Evolutionary conservation across 2,113 vertebrate genomes (phyloP).

Genomic region (Petrocephalus zakoni): DNA sequence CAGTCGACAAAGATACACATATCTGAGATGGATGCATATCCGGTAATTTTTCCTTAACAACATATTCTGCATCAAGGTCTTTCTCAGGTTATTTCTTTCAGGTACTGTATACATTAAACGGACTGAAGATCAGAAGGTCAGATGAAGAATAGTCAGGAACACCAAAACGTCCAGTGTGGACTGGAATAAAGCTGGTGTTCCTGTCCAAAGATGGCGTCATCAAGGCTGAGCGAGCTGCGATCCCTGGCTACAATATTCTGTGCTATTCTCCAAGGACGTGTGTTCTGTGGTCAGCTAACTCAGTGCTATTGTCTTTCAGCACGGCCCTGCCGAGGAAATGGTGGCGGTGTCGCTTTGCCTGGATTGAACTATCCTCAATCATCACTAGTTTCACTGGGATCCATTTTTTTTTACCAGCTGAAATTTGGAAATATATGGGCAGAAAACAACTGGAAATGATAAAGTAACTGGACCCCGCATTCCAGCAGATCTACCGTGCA

Average conservation of each 20-base stretch:
- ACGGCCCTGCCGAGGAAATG: background rate
- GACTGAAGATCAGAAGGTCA: background rate
- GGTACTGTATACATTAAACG: background rate
- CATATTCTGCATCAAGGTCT: background rate
- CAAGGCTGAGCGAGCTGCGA: background rate
- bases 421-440: background rate
- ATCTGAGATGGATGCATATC: background rate
- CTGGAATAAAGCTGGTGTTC: background rate
- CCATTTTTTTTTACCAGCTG: background rate
- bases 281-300: background rate
- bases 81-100: background rate
- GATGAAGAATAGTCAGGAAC: background rate
- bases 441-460: constrained; percentile 1
- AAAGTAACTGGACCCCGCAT: background rate
- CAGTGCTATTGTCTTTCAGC: background rate
- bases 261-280: background rate
- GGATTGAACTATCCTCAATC: background rate
- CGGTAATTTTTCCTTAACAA: background rate
- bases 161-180: background rate
- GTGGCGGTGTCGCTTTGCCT: background rate
- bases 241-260: background rate
- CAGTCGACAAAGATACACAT: background rate
- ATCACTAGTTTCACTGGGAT: background rate
- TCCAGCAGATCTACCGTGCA: background rate
- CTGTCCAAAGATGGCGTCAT: background rate